Evolutionary conservation across 2,113 vertebrate genomes (phyloP).

Genomic region (Carassius auratus): DNA sequence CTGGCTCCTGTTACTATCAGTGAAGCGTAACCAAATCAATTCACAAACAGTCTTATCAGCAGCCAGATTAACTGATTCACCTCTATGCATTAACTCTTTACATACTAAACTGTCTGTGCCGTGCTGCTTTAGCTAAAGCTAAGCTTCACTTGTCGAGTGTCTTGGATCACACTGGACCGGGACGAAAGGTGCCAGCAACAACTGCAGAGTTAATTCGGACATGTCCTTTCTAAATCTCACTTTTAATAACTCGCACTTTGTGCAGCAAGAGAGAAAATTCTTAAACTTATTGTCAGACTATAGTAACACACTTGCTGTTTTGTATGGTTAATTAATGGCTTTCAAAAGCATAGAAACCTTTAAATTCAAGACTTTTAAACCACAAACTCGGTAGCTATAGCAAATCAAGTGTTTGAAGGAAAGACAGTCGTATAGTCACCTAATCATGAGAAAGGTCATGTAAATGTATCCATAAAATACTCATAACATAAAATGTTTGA

Average conservation of each 20-base stretch:
- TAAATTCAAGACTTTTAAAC: background rate
- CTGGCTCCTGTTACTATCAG: slow-evolving; percentile 69
- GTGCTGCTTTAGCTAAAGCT: slow-evolving; percentile 60
- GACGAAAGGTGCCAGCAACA: slow-evolving; percentile 4
- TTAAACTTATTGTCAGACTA: background rate
- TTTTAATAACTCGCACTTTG: slow-evolving; percentile 83
- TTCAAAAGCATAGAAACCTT: background rate
- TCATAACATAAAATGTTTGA: too few relatives aligned
- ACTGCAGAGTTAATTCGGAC: slow-evolving; percentile 69
- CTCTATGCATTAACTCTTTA: slow-evolving; percentile 69
- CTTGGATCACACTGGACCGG: slow-evolving; percentile 27
- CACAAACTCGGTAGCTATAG: background rate
- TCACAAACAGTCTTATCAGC: slow-evolving; percentile 77
- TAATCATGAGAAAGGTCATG: background rate
- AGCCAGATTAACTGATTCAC: slow-evolving; percentile 70
- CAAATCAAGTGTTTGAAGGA: background rate
- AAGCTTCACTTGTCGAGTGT: slow-evolving; percentile 70
- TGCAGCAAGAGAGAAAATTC: slow-evolving; percentile 74
- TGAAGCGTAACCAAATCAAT: slow-evolving; percentile 77
- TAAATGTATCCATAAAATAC: too few relatives aligned
- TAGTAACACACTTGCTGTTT: background rate
- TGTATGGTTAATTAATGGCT: background rate
- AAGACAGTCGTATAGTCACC: background rate
- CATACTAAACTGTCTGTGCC: slow-evolving; percentile 62
- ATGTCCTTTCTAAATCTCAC: slow-evolving; percentile 81